Evolutionary conservation across 2,797 vertebrate genomes (phyloP).

Genomic region (Chanos chanos): DNA sequence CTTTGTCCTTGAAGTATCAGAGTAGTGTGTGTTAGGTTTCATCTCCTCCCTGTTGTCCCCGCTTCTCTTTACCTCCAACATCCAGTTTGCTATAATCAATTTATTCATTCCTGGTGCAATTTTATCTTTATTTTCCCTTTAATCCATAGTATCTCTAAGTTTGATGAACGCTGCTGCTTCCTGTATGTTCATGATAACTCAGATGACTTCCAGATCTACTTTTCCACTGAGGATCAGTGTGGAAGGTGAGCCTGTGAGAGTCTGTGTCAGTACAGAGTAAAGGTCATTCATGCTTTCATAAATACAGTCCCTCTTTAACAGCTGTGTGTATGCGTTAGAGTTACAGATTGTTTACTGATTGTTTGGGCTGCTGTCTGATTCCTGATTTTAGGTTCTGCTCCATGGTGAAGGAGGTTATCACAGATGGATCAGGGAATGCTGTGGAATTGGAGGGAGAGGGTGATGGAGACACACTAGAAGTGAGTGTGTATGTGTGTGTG

Average conservation of each 20-base stretch:
- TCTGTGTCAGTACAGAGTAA: too few relatives aligned
- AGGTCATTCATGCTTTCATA: background rate
- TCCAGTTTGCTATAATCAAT: too few relatives aligned
- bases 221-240: conserved; percentile 90
- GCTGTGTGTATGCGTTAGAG: conserved; percentile 40
- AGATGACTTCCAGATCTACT: conserved; percentile 97
- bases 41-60: too few relatives aligned
- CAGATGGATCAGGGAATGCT: conserved; percentile 74
- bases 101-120: too few relatives aligned
- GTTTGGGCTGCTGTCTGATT: background rate
- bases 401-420: conserved; percentile 91
- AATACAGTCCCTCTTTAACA: too few relatives aligned
- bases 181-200: conserved; percentile 92
- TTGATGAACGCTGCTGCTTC: conserved; percentile 95
- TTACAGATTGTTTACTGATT: conserved; percentile 7
- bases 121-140: background rate
- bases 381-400: conserved; percentile 95
- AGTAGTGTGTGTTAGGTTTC: too few relatives aligned
- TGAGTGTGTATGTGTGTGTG: conserved; percentile 51
- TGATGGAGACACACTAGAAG: conserved; percentile 88
- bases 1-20: too few relatives aligned
- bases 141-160: conserved; percentile 84
- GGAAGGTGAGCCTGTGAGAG: conserved; percentile 82
- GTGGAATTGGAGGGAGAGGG: conserved; percentile 86
- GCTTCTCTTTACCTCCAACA: too few relatives aligned